These are phyloP conservation scores for Stigmatopora nigra DNA, from an alignment of 2,113 vertebrate genomes.

Conservation along the genomic window DNA sequence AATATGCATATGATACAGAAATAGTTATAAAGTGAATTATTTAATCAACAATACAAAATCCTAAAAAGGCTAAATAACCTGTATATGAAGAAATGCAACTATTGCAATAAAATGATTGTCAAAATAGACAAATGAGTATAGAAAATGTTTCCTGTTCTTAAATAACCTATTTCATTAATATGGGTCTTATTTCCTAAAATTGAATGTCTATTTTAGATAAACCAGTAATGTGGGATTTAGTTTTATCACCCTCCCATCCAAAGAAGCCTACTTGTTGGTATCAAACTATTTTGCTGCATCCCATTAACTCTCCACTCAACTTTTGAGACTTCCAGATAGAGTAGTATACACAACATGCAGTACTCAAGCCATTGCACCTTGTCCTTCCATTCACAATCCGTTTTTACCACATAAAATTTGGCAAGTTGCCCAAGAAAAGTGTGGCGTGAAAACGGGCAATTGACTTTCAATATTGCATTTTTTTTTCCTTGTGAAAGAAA, in stretches of 20 bases:
- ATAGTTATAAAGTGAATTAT: not conserved
- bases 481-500: constrained; percentile 13
- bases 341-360: constrained; percentile 36
- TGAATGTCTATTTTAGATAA: not conserved
- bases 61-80: not conserved
- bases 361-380: constrained; percentile 3
- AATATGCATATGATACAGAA: not conserved
- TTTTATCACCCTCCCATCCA: not conserved
- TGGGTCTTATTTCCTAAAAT: not conserved
- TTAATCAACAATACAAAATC: not conserved
- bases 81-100: not conserved
- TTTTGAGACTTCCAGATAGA: constrained; percentile 20
- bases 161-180: not conserved
- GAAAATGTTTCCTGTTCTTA: not conserved
- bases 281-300: constrained; percentile 7
- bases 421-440: constrained; percentile 16
- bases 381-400: constrained; percentile 6
- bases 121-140: not conserved
- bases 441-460: constrained; percentile 15
- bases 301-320: constrained; percentile 23
- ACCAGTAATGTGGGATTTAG: not conserved
- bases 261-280: not conserved
- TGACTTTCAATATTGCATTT: constrained; percentile 52
- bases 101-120: not conserved
- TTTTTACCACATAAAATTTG: constrained; percentile 29